phyloP scores from a whole-genome alignment of 2,888 invertebrate species.

The Hypomecis atomaria region DNA sequence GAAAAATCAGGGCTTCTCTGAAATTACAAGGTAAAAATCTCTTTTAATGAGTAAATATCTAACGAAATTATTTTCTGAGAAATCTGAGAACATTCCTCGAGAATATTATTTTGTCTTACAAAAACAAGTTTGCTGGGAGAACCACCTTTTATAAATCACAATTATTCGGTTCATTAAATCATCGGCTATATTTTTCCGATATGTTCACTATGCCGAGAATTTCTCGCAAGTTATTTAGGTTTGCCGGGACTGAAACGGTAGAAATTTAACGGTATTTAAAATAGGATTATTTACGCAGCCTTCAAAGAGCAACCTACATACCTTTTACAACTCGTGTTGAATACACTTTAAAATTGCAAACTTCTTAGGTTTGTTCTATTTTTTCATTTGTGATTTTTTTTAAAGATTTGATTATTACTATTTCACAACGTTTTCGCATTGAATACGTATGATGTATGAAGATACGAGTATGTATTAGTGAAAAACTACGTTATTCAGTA shows the following conservation, averaged over 20 bases:
- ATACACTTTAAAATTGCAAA: too few species aligned
- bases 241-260: constrained; percentile 9
- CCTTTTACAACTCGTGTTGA: too few species aligned
- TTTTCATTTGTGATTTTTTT: too few species aligned
- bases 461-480: too few species aligned
- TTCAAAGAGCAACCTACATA: too few species aligned
- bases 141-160: constrained; percentile 16
- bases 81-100: constrained; percentile 13
- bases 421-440: too few species aligned
- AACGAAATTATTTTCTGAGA: constrained; percentile 7
- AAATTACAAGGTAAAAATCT: constrained; percentile 3
- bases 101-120: constrained; percentile 20
- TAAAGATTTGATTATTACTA: too few species aligned
- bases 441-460: too few species aligned
- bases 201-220: constrained; percentile 19
- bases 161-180: constrained; percentile 28
- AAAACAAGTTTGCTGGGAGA: constrained; percentile 14
- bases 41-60: neutral
- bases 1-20: neutral
- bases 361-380: too few species aligned
- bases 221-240: constrained; percentile 22
- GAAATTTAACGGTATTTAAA: constrained; percentile 4
- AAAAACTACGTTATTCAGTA: too few species aligned
- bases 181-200: constrained; percentile 15
- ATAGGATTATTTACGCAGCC: neutral